Percentiles rank a stretch among this genome's conserved stretches.
These are phyloP conservation scores for Lucilia sericata DNA, from an alignment of 1,140 invertebrate genomes.

Conservation along the genomic window DNA sequence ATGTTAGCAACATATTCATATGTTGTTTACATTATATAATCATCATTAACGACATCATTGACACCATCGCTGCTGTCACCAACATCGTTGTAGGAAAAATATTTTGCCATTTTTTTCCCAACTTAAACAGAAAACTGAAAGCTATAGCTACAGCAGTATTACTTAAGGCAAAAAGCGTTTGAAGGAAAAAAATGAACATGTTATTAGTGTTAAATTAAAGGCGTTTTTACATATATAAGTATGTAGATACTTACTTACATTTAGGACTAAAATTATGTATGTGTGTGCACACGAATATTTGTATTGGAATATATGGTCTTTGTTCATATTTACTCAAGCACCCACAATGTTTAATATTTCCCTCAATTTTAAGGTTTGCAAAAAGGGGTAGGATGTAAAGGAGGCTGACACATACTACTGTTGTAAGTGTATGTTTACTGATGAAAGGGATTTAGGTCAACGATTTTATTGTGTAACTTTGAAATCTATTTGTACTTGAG, in stretches of 20 bases:
- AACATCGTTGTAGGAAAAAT: no score
- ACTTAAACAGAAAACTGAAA: no score
- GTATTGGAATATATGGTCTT: no score
- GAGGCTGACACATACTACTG: no score
- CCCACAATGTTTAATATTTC: no score
- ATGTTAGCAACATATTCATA: neutral
- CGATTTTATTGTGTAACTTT: neutral
- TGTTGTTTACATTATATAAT: neutral
- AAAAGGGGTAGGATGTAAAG: no score
- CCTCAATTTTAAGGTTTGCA: no score
- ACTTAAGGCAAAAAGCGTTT: neutral
- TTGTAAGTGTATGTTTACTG: neutral
- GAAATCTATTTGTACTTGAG: neutral
- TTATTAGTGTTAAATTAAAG: conserved; percentile 17
- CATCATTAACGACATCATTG: neutral
- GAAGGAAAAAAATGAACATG: neutral
- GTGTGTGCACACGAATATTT: no score
- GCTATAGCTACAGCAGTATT: neutral
- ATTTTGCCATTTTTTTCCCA: no score
- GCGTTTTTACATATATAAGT: neutral
- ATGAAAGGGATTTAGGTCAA: neutral
- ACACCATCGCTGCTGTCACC: no score
- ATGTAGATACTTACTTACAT: neutral
- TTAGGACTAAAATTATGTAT: no score
- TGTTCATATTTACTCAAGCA: no score